Base-by-base conservation (phyloP, 1,140 invertebrate species). In the Zaprionus capensis region DNA sequence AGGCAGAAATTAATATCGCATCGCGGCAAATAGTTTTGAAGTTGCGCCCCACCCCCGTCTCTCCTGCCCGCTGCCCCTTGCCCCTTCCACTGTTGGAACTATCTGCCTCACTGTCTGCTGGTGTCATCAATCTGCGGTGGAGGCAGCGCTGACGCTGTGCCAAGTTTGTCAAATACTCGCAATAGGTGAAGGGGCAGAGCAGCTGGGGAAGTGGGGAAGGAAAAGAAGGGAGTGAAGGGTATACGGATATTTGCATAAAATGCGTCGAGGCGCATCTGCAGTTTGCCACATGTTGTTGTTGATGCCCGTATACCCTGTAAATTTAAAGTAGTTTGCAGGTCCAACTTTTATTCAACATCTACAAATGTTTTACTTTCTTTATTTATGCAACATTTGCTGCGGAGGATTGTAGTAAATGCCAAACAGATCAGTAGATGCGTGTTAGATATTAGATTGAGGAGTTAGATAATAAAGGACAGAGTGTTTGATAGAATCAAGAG, bases 71-170 rank as follows among this genome's bases (percentile, higher is more conserved):
- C 4, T 6, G 11, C 11, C 9, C n/a, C 15, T 20, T 22, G 17
- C 36, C n/a, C 31, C 26, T 17, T 34, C 4, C 61, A 26, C 36
- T 61, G 14, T 20, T 28, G n/a, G n/a, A 17, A 31, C 24, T 38
- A 20, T 51, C n/a, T 70, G 31, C 36, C 56, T 38, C 41, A 9
- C 28, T 14, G 49, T 17, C 44, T 63, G 38, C 41, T 46, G 36
- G 59, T 75, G 73, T 72, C 80, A 87, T 87, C 84, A 87, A 83
- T 88, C 84, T 87, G 84, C 74, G 84, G 83, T 87, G 83, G 80
- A 82, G 80, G 75, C 68, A 12, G n/a, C 56, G 61, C 24, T 49
- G 63, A 31, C 51, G 44, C 63, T 24, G 41, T 71, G 81, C 68
- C 65, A 63, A 81, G 67, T 81, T 87, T 87, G 84, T 88, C 84